Conservation (phyloP, 2,113 vertebrate genomes). For the Pachyramphus minor region DNA sequence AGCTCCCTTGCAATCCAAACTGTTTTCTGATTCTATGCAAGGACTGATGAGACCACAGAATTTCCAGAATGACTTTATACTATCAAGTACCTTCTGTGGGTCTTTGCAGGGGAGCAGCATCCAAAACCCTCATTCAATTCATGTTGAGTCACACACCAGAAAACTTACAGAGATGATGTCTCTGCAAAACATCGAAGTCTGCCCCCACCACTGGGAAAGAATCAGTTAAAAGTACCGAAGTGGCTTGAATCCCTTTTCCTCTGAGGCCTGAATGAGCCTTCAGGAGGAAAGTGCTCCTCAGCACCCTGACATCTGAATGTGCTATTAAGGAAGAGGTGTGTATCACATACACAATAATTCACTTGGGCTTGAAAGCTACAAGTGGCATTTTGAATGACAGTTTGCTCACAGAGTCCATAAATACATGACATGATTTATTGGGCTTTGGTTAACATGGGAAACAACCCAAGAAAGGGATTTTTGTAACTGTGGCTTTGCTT, state of each 20-base stretch:
- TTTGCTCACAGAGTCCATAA: not conserved
- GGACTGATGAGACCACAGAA: not conserved
- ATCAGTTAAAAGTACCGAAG: constrained; percentile 15
- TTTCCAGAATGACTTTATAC: not conserved
- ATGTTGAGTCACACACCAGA: not conserved
- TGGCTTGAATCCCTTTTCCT: constrained; percentile 26
- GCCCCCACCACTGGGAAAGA: not conserved
- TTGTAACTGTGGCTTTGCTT: not conserved
- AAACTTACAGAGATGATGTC: not conserved
- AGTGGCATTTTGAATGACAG: constrained; percentile 55
- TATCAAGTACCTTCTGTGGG: not conserved
- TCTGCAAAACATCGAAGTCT: not conserved
- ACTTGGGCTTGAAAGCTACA: constrained; percentile 23
- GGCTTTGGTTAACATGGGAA: constrained; percentile 32
- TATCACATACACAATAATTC: not conserved
- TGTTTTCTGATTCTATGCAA: not conserved
- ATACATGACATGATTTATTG: not conserved
- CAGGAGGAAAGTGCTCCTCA: constrained; percentile 68
- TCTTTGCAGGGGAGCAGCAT: not conserved
- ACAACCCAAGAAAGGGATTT: constrained; percentile 36
- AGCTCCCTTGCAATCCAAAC: too few relatives aligned
- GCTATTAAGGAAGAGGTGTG: constrained; percentile 70
- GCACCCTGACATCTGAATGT: constrained; percentile 64
- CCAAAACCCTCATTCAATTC: not conserved
- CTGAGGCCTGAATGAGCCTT: constrained; percentile 33